Percentiles rank a stretch among this genome's conserved stretches.
phyloP scores from a whole-genome alignment of 2,888 invertebrate species.

The Drosophila aldrichi region DNA sequence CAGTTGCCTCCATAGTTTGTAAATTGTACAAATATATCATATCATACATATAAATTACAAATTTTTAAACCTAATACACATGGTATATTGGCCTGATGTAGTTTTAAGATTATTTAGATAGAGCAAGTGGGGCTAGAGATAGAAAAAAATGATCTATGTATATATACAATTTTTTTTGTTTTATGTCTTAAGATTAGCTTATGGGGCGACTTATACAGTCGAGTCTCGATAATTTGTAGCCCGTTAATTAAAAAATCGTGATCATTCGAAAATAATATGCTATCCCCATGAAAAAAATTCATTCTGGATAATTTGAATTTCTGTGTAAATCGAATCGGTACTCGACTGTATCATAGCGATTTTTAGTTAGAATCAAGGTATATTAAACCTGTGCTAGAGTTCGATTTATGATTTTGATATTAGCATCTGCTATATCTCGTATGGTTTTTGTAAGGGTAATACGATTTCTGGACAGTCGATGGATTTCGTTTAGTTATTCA shows the following conservation, averaged over 20 bases:
- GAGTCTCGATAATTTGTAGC: no score
- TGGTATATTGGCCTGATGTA: background rate
- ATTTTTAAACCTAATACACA: background rate
- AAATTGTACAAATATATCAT: conserved; percentile 4
- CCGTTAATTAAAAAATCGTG: no score
- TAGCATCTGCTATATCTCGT: background rate
- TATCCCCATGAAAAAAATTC: no score
- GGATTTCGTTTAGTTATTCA: background rate
- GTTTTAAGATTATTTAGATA: background rate
- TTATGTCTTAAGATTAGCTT: background rate
- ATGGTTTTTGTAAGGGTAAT: background rate
- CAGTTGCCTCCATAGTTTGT: conserved; percentile 5
- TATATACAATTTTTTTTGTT: background rate
- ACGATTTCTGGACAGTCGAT: background rate
- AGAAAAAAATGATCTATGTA: background rate
- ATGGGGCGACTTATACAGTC: background rate
- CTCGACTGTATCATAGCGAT: no score
- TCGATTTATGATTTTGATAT: background rate
- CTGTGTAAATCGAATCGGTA: no score
- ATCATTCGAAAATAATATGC: no score
- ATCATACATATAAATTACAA: background rate
- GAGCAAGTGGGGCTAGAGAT: background rate
- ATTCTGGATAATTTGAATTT: no score
- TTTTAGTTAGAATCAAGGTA: background rate
- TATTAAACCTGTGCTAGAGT: background rate